Conservation (phyloP, 2,888 invertebrate species). For the Melipona bicolor region DNA sequence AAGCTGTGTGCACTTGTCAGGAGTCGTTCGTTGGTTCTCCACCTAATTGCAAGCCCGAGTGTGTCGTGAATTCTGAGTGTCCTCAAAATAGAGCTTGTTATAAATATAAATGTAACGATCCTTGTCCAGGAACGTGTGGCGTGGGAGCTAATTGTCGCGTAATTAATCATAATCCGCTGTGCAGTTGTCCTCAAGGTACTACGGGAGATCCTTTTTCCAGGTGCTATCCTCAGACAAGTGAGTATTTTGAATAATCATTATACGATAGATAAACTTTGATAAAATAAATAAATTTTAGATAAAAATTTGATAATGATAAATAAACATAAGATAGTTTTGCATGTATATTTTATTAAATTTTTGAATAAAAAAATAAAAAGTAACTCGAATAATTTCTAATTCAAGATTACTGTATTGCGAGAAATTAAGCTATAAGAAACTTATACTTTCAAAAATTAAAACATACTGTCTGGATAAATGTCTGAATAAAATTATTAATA, state of each 20-base stretch:
- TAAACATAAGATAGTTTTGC: too few species aligned
- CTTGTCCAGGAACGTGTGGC: conserved; percentile 93
- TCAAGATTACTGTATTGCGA: too few species aligned
- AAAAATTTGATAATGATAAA: too few species aligned
- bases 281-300: too few species aligned
- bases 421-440: too few species aligned
- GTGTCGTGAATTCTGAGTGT: conserved; percentile 93
- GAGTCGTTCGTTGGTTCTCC: conserved; percentile 90
- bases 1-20: conserved; percentile 92
- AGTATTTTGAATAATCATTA: conserved; percentile 17
- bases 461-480: too few species aligned
- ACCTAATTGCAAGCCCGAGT: conserved; percentile 93
- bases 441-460: too few species aligned
- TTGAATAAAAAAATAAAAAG: too few species aligned
- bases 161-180: conserved; percentile 93
- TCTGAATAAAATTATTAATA: neutral
- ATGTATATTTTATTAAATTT: too few species aligned
- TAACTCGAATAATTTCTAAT: too few species aligned
- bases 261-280: too few species aligned
- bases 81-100: conserved; percentile 91
- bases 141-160: conserved; percentile 91
- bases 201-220: conserved; percentile 93
- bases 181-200: conserved; percentile 90
- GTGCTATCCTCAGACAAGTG: conserved; percentile 86
- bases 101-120: conserved; percentile 92